Percentiles rank a stretch among this genome's conserved stretches.
Evolutionary conservation across 2,888 invertebrate genomes (phyloP).

Genomic region (Eupithecia inturbata): DNA sequence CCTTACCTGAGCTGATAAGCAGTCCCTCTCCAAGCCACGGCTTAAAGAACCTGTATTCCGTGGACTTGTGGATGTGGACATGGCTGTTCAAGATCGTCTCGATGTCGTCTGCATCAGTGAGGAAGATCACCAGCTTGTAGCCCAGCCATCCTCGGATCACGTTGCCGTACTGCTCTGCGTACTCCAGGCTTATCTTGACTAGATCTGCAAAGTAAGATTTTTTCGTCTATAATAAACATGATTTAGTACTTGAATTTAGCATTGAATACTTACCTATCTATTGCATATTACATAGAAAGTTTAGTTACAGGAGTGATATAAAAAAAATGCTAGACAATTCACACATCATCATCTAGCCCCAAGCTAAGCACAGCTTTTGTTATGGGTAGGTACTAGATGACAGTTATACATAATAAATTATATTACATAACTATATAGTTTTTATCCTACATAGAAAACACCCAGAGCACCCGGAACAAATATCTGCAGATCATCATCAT

Average conservation of each 20-base stretch:
- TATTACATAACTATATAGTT: no score
- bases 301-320: no score
- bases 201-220: conserved; percentile 43
- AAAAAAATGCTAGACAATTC: no score
- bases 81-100: conserved; percentile 90
- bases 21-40: conserved; percentile 93
- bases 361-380: no score
- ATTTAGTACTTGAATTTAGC: no score
- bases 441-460: no score
- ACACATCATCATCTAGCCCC: no score
- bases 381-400: no score
- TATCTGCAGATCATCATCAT: background rate
- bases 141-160: conserved; percentile 84
- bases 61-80: conserved; percentile 89
- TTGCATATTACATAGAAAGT: no score
- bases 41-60: conserved; percentile 89
- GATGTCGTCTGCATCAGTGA: conserved; percentile 88
- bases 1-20: conserved; percentile 84
- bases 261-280: no score
- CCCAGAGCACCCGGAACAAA: no score
- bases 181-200: conserved; percentile 52
- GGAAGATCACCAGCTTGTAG: conserved; percentile 86
- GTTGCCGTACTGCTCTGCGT: conserved; percentile 72
- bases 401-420: no score
- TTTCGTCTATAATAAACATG: background rate